Base-by-base conservation (phyloP, 2,797 vertebrate genomes). In the Jordanella pulchra region DNA sequence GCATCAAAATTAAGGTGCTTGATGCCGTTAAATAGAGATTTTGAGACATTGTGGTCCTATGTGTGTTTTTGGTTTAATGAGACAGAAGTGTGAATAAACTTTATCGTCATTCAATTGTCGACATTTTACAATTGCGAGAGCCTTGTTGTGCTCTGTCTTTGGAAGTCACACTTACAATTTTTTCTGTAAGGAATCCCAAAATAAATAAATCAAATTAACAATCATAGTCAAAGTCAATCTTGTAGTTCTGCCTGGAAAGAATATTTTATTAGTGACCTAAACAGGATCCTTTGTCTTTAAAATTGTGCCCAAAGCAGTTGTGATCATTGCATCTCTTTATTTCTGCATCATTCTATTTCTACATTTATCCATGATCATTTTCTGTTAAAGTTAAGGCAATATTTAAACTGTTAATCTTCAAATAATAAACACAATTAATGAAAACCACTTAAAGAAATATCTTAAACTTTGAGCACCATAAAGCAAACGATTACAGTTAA, bases 301-400 rank as follows among this genome's bases (percentile, higher is more conserved):
- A n/a, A 15, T 7, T 6, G 21, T 12, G n/a, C 25, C n/a, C 67
- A 72, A 71, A 81, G 76, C 77, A 88, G 88, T 53, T 67, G 21
- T 23, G 58, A 67, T 66, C 71, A 80, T 67, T 75, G 55, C 42
- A 56, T 51, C 32, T 54, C 53, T 39, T 67, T 45, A 61, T 68
- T 65, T 71, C 65, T 83, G 21, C 25, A 12, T 18, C 18, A 5
- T 2, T 35, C 18, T 4, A 23, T n/a, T 65, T 71, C 67, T 84
- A 23, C 25, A 12, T 18, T 18, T 2, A 5, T 35, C 18, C 11
- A 23, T n/a, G 17, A 42, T 64, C 66, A 68, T 69, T 77, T 77
- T 44, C 50, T 76, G 78, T 72, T 81, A 47, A 56, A 54, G 42
- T 18, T 73, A 13, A 25, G 63, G 27, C 4, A 71, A 64, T 66